These are phyloP conservation scores for Glaucidium brasilianum DNA, from an alignment of 2,113 vertebrate species.

Conservation along the genomic window DNA sequence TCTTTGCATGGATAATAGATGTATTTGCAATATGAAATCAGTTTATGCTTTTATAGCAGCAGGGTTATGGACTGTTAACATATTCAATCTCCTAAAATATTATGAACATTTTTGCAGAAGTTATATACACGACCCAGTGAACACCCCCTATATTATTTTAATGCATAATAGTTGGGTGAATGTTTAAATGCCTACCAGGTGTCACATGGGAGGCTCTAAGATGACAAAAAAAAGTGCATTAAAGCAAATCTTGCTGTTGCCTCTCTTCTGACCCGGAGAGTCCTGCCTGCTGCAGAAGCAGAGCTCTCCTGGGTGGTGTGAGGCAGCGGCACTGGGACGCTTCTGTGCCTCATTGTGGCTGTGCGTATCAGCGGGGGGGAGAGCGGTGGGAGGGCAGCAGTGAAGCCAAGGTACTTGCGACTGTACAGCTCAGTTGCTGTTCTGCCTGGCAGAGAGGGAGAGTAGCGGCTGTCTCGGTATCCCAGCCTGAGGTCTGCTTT, in stretches of 20 bases:
- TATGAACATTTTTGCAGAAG: neutral
- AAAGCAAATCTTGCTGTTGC: neutral
- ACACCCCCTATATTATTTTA: neutral
- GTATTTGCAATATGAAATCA: neutral
- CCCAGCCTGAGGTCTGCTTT: neutral
- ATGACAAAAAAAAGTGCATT: neutral
- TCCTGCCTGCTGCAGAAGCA: neutral
- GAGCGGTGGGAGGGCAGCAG: neutral
- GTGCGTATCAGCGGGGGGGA: rapidly evolving
- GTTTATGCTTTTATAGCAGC: neutral
- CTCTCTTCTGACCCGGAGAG: neutral
- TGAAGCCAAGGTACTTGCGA: neutral
- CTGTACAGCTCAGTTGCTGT: neutral
- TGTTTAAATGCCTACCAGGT: neutral
- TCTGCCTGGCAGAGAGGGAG: neutral
- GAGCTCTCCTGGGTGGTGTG: neutral
- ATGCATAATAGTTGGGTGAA: no score
- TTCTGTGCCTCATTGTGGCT: neutral
- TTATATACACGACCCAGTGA: rapidly evolving
- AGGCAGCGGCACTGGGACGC: neutral
- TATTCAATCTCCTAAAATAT: neutral
- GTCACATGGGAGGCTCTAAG: neutral
- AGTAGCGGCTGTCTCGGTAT: rapidly evolving
- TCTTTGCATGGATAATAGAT: neutral
- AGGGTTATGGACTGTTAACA: neutral